Percentiles rank a stretch among this genome's conserved stretches.
Conservation (phyloP, 2,797 vertebrate genomes). For the Notolabrus celidotus region DNA sequence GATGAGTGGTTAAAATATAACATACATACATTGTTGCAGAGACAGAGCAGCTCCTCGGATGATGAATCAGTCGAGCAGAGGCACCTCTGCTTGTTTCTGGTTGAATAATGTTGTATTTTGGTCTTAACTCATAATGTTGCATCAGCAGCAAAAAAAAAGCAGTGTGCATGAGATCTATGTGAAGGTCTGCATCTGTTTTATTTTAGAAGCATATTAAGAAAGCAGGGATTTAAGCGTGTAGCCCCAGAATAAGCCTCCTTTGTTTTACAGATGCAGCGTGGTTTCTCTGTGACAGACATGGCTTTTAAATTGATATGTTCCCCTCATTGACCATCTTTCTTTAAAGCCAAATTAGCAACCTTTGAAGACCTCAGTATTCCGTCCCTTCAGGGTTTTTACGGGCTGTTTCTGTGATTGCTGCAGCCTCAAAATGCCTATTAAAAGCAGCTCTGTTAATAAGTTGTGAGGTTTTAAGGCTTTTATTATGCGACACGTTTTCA, state of each 20-base stretch:
- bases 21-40: background rate
- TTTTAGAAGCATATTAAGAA: constrained; percentile 10
- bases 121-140: constrained; percentile 25
- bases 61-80: constrained; percentile 26
- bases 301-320: background rate
- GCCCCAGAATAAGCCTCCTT: background rate
- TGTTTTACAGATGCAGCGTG: background rate
- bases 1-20: constrained; percentile 33
- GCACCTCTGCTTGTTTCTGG: constrained; percentile 14
- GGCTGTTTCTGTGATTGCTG: background rate
- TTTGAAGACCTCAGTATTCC: background rate
- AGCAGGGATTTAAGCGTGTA: background rate
- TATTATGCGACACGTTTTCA: no score
- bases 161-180: background rate
- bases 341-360: background rate
- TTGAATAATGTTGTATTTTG: constrained; percentile 31
- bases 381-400: background rate
- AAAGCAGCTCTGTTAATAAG: background rate
- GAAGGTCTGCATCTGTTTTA: constrained; percentile 14
- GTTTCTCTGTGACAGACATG: background rate
- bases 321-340: background rate
- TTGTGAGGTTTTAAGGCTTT: no score
- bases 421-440: background rate
- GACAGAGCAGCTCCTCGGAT: constrained; percentile 7
- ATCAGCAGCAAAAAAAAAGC: constrained; percentile 14